These are phyloP conservation scores for Albula glossodonta DNA, from an alignment of 2,113 vertebrate genomes.

Conservation along the genomic window DNA sequence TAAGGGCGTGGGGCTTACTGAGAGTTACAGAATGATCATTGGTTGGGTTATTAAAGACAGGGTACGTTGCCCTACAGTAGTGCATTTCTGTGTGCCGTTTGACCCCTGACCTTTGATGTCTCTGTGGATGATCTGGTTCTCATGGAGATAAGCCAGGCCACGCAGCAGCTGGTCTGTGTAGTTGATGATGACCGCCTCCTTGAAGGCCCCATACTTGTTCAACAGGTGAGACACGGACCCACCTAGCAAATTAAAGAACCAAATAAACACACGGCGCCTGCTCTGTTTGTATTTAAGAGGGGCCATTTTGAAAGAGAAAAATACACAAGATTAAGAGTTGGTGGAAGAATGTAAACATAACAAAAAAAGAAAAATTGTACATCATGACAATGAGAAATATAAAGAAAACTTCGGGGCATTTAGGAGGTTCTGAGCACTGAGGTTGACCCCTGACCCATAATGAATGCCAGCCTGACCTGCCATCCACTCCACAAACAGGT, in stretches of 20 bases:
- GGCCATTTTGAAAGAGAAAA: too few relatives aligned
- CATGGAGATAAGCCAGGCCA: constrained; percentile 85
- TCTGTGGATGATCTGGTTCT: constrained; percentile 88
- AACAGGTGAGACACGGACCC: constrained; percentile 86
- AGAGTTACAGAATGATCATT: background rate
- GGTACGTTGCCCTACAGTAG: too few relatives aligned
- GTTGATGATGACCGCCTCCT: constrained; percentile 83
- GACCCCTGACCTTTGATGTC: constrained; percentile 83
- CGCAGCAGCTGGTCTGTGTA: constrained; percentile 84
- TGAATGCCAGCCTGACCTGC: constrained; percentile 66
- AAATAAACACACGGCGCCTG: background rate
- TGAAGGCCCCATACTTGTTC: constrained; percentile 89
- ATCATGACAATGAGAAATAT: too few relatives aligned
- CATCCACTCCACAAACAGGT: constrained; percentile 93
- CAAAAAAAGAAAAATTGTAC: too few relatives aligned
- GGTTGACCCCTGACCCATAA: too few relatives aligned
- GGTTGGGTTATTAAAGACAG: background rate
- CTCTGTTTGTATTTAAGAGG: too few relatives aligned
- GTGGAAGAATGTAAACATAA: too few relatives aligned
- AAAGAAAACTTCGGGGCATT: too few relatives aligned
- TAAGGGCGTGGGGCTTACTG: background rate
- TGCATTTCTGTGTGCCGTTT: constrained; percentile 2
- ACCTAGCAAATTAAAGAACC: constrained; percentile 57
- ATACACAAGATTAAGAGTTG: too few relatives aligned
- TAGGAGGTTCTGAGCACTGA: too few relatives aligned